These are phyloP conservation scores for Caloenas nicobarica DNA, from an alignment of 2,113 vertebrate genomes.

Conservation along the genomic window DNA sequence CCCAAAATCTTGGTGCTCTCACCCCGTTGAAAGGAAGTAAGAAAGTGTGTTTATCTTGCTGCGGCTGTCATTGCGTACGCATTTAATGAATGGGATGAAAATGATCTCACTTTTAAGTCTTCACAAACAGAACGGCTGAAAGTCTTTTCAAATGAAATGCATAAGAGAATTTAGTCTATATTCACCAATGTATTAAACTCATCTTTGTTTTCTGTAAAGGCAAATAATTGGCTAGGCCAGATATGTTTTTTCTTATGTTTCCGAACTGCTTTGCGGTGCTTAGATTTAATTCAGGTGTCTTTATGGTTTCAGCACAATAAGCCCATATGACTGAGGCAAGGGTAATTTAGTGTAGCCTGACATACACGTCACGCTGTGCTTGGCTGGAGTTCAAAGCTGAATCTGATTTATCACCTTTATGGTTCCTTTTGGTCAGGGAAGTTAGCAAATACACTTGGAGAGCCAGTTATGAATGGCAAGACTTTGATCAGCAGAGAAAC, in stretches of 20 bases:
- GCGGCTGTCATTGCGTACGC: not conserved
- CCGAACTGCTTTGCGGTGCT: not conserved
- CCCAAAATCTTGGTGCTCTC: not conserved
- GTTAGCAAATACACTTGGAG: slow-evolving; percentile 40
- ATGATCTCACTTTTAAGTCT: not conserved
- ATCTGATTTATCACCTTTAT: slow-evolving; percentile 61
- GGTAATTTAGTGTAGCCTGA: slow-evolving; percentile 7
- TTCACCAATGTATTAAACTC: not conserved
- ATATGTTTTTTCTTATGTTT: not conserved
- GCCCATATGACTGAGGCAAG: not conserved
- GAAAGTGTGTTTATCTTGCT: not conserved
- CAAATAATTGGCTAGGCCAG: not conserved
- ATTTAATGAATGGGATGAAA: not conserved
- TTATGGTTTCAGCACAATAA: not conserved
- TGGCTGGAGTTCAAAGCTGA: slow-evolving; percentile 31
- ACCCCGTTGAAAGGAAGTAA: not conserved
- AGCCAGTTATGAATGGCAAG: slow-evolving; percentile 9
- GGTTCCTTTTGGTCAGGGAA: slow-evolving; percentile 15
- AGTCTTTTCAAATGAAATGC: not conserved
- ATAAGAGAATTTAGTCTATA: not conserved
- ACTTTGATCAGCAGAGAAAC: slow-evolving; percentile 65
- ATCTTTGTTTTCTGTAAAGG: not conserved
- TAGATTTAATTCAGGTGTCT: not conserved
- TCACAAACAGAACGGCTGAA: not conserved
- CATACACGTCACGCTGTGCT: not conserved